phyloP scores from a whole-genome alignment of 2,888 invertebrate species.

The Celastrina argiolus region DNA sequence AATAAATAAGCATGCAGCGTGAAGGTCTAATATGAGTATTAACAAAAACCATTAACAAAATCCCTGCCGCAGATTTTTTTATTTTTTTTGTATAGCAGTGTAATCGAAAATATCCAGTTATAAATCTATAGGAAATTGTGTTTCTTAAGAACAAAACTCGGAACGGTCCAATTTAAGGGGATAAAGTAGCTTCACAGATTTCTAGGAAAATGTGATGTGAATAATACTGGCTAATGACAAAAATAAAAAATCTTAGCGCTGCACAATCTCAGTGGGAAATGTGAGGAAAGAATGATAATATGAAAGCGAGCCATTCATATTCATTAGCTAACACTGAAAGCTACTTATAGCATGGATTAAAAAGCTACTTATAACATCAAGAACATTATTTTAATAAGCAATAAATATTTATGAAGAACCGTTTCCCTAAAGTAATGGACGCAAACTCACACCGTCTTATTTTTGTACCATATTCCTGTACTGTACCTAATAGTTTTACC shows the following conservation, averaged over 20 bases:
- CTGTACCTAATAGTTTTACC: not conserved
- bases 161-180: not conserved
- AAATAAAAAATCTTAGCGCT: conserved; percentile 11
- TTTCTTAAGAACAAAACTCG: not conserved
- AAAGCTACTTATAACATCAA: conserved; percentile 5
- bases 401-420: conserved; percentile 1
- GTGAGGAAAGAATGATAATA: conserved; percentile 5
- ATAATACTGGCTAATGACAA: conserved; percentile 5
- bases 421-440: not conserved
- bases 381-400: conserved; percentile 7
- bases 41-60: no score
- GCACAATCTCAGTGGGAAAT: conserved; percentile 4
- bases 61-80: no score
- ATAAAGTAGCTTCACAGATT: not conserved
- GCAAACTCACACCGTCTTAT: not conserved
- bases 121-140: no score
- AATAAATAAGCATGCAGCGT: no score
- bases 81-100: no score
- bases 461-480: not conserved
- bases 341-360: conserved; percentile 7
- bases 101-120: no score
- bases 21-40: no score
- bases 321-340: conserved; percentile 13
- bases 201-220: not conserved
- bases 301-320: conserved; percentile 7